phyloP scores from a whole-genome alignment of 1,140 invertebrate species.

The Zaprionus africanus region DNA sequence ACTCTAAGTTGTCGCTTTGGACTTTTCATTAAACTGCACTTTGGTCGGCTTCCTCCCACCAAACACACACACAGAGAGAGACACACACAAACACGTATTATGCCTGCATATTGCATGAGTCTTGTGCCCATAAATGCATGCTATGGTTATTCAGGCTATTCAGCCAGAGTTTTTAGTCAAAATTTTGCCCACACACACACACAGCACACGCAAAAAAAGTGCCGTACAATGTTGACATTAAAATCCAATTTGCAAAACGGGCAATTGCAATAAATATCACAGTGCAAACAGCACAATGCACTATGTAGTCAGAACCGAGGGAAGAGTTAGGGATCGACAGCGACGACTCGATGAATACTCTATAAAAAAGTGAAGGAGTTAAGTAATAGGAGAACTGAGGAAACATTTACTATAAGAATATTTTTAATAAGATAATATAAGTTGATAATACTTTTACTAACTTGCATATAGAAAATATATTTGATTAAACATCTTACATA shows the following conservation, averaged over 20 bases:
- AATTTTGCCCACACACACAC: constrained; percentile 2
- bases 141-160: constrained; percentile 29
- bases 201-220: neutral
- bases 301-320: neutral
- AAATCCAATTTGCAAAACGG: constrained; percentile 50
- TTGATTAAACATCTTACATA: too few relatives aligned
- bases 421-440: too few relatives aligned
- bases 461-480: too few relatives aligned
- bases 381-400: too few relatives aligned
- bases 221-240: constrained; percentile 46
- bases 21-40: constrained; percentile 16
- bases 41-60: neutral
- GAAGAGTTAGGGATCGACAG: neutral
- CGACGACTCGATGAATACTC: neutral
- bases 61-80: neutral
- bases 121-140: constrained; percentile 29
- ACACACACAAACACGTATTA: neutral
- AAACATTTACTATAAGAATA: too few relatives aligned
- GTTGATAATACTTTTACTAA: too few relatives aligned
- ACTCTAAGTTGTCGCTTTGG: neutral
- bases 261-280: constrained; percentile 45
- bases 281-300: constrained; percentile 28
- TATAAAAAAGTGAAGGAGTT: neutral
- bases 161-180: neutral
- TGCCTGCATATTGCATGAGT: constrained; percentile 12